Conservation (phyloP, 2,888 invertebrate species). For the Acronicta alni region DNA sequence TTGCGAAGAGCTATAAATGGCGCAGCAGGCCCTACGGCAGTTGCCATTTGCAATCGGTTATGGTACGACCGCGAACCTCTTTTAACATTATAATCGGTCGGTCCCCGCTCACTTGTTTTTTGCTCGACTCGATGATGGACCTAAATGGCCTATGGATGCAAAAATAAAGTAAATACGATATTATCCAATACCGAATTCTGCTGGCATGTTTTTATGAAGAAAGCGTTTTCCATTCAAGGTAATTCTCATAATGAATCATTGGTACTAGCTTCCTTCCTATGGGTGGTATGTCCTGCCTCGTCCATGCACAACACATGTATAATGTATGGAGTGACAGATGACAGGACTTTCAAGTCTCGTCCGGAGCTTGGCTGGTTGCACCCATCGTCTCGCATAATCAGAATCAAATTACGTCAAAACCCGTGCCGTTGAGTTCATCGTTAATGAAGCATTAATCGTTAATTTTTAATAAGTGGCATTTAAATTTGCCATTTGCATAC, state of each 20-base stretch:
- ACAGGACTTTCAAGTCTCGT: constrained; percentile 47
- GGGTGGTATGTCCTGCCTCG: constrained; percentile 33
- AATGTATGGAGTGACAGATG: constrained; percentile 48
- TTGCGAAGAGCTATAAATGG: constrained; percentile 87
- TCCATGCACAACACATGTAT: constrained; percentile 32
- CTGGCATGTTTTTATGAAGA: constrained; percentile 6
- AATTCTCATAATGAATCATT: constrained; percentile 31
- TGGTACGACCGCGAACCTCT: constrained; percentile 87
- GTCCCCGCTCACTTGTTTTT: constrained; percentile 80
- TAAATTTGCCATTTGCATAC: constrained; percentile 22
- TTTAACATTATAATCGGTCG: constrained; percentile 88
- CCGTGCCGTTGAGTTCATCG: constrained; percentile 75
- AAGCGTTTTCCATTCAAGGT: constrained; percentile 6
- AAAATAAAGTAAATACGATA: constrained; percentile 66
- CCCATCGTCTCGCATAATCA: constrained; percentile 51
- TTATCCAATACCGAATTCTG: constrained; percentile 47
- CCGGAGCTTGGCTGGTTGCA: constrained; percentile 48
- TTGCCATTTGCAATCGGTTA: constrained; percentile 89
- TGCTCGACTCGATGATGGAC: constrained; percentile 72
- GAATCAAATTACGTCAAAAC: constrained; percentile 72
- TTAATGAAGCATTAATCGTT: constrained; percentile 76
- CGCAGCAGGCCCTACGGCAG: constrained; percentile 81
- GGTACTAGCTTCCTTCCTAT: constrained; percentile 58
- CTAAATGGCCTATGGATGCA: constrained; percentile 73
- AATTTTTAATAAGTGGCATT: constrained; percentile 55